phyloP scores from a whole-genome alignment of 1,140 invertebrate species.

The Pentalonia nigronervosa region DNA sequence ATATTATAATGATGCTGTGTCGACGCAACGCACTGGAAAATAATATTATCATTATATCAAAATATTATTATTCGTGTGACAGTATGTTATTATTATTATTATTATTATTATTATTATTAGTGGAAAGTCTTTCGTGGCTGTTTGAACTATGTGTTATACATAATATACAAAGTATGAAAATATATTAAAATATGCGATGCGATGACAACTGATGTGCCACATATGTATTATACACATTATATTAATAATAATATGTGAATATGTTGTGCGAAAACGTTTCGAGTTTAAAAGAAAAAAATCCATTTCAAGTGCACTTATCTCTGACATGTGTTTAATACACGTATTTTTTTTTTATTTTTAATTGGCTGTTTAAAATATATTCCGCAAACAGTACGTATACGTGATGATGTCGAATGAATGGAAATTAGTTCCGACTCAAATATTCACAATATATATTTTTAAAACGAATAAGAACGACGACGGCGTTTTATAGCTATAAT shows the following conservation, averaged over 20 bases:
- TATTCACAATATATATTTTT: background rate
- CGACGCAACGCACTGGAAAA: background rate
- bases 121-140: background rate
- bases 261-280: background rate
- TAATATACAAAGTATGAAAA: background rate
- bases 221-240: background rate
- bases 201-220: background rate
- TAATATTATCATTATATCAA: background rate
- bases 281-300: background rate
- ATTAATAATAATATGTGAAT: background rate
- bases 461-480: conserved; percentile 4
- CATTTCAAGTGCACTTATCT: background rate
- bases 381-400: background rate
- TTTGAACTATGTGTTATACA: background rate
- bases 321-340: background rate
- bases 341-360: background rate
- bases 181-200: background rate
- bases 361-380: background rate
- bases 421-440: conserved; percentile 35
- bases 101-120: background rate
- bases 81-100: no score
- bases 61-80: background rate
- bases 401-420: background rate
- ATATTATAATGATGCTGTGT: no score
- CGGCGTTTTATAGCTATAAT: background rate